Evolutionary conservation across 2,888 invertebrate genomes (phyloP).

Genomic region (Microchrysa polita): DNA sequence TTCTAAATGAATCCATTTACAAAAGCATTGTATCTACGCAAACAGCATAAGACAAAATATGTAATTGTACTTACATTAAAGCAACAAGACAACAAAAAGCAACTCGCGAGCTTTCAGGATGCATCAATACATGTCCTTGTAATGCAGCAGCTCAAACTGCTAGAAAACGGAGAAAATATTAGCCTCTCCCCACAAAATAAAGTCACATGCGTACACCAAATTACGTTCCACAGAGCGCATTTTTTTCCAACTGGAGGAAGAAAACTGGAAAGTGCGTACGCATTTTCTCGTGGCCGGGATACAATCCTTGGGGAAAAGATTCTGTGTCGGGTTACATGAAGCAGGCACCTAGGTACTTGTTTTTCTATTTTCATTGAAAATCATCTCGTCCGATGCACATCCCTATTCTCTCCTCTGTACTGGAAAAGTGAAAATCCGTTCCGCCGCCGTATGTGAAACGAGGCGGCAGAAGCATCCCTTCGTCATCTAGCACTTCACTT

Average conservation of each 20-base stretch:
- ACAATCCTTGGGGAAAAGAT: background rate
- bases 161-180: background rate
- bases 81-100: background rate
- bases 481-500: constrained; percentile 16
- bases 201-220: background rate
- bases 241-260: constrained; percentile 3
- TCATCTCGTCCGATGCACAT: constrained; percentile 5
- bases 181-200: background rate
- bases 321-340: constrained; percentile 6
- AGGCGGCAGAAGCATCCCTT: constrained; percentile 32
- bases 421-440: constrained; percentile 31
- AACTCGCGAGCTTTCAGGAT: background rate
- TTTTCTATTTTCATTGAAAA: constrained; percentile 5
- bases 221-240: constrained; percentile 1
- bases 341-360: too few relatives aligned
- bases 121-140: background rate
- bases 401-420: too few relatives aligned
- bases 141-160: constrained; percentile 14
- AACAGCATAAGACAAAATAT: too few relatives aligned
- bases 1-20: too few relatives aligned
- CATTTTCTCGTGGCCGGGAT: constrained; percentile 3
- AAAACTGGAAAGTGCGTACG: constrained; percentile 37
- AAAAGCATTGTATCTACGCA: too few relatives aligned
- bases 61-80: too few relatives aligned
- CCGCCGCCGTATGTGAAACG: constrained; percentile 34